Conservation (phyloP, 1,140 invertebrate species). For the Papilio machaon region DNA sequence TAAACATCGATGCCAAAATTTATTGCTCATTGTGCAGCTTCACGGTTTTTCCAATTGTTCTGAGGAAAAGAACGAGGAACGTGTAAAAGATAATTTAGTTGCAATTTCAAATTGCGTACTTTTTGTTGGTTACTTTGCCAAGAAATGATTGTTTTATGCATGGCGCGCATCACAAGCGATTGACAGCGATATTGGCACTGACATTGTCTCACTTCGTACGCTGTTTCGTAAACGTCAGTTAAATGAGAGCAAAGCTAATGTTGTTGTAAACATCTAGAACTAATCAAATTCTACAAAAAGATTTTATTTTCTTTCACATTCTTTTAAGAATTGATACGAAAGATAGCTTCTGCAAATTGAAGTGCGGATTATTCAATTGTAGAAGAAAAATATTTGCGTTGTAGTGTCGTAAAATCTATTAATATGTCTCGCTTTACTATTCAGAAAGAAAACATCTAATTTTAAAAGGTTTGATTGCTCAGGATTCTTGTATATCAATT, state of each 20-base stretch:
- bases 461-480: neutral
- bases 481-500: too few species aligned
- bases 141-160: constrained; percentile 17
- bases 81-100: constrained; percentile 22
- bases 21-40: constrained; percentile 6
- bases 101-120: constrained; percentile 3
- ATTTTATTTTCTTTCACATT: neutral
- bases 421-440: neutral
- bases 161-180: constrained; percentile 18
- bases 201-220: constrained; percentile 2
- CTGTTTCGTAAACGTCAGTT: neutral
- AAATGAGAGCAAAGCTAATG: neutral
- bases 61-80: constrained; percentile 9
- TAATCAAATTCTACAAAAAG: neutral
- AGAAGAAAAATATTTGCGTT: neutral
- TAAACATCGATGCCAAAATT: constrained; percentile 2
- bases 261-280: neutral
- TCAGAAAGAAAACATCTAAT: neutral
- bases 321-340: neutral
- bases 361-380: neutral
- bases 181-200: constrained; percentile 17
- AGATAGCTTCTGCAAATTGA: neutral
- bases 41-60: constrained; percentile 19
- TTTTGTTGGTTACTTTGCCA: constrained; percentile 10
- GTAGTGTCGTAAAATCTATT: neutral